phyloP scores from a whole-genome alignment of 2,797 vertebrate species.

The Lutjanus argentimaculatus region DNA sequence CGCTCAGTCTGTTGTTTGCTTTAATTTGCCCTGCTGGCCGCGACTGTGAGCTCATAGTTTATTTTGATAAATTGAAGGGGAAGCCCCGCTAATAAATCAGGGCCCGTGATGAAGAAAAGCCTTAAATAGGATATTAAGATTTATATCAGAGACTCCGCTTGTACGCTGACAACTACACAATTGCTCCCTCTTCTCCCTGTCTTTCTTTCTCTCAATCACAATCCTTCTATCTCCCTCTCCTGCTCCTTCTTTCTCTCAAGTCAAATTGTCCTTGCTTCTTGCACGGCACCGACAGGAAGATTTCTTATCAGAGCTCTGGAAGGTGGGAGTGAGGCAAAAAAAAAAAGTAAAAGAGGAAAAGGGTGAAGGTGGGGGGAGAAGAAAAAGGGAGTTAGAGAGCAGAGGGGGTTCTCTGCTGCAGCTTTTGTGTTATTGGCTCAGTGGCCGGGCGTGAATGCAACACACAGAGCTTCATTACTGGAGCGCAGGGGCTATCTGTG shows the following conservation, averaged over 20 bases:
- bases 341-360: conserved; percentile 42
- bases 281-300: conserved; percentile 48
- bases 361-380: not conserved
- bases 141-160: conserved; percentile 80
- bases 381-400: conserved; percentile 21
- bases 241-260: conserved; percentile 40
- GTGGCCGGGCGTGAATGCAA: conserved; percentile 73
- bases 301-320: conserved; percentile 70
- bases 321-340: conserved; percentile 39
- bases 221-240: conserved; percentile 36
- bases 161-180: conserved; percentile 82
- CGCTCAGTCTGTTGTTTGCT: conserved; percentile 66
- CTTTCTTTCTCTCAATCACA: conserved; percentile 50
- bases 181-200: conserved; percentile 66
- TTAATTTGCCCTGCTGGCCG: conserved; percentile 70
- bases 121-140: conserved; percentile 88
- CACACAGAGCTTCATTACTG: conserved; percentile 79
- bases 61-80: conserved; percentile 84
- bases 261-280: conserved; percentile 71
- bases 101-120: conserved; percentile 82
- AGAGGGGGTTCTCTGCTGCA: conserved; percentile 54
- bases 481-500: conserved; percentile 64
- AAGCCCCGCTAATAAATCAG: conserved; percentile 83
- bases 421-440: conserved; percentile 76
- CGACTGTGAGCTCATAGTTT: conserved; percentile 70